These are phyloP conservation scores for Drosophila multiciliata DNA, from an alignment of 2,888 invertebrate species.

Conservation along the genomic window DNA sequence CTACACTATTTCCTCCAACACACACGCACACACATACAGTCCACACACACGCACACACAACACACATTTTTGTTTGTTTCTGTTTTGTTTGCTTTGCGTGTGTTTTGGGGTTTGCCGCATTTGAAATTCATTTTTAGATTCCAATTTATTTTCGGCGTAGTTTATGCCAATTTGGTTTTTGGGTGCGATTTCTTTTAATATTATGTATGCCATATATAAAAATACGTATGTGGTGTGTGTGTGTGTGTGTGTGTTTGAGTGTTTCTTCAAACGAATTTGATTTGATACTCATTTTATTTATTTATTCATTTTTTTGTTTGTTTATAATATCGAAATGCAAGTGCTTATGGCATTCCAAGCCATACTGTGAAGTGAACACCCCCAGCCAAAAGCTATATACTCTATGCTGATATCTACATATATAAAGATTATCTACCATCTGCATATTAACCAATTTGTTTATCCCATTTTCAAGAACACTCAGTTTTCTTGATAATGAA, in stretches of 20 bases:
- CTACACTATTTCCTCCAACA: constrained; percentile 42
- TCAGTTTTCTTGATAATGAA: constrained; percentile 24
- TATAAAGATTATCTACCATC: not conserved
- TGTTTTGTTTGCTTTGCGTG: constrained; percentile 53
- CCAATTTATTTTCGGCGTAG: constrained; percentile 79
- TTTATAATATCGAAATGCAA: constrained; percentile 54
- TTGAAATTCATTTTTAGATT: constrained; percentile 79
- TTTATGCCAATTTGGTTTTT: constrained; percentile 76
- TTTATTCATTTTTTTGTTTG: constrained; percentile 25
- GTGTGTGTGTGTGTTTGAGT: constrained; percentile 9
- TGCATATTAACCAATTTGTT: constrained; percentile 72
- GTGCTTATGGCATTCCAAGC: constrained; percentile 6
- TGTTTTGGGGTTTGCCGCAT: constrained; percentile 60
- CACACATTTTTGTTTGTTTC: constrained; percentile 25
- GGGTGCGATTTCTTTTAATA: constrained; percentile 76
- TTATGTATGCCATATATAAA: constrained; percentile 69
- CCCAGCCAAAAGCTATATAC: constrained; percentile 20
- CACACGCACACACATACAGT: constrained; percentile 3
- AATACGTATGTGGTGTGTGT: constrained; percentile 2
- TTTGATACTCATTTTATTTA: constrained; percentile 56
- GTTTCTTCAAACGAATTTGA: constrained; percentile 61
- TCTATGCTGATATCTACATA: not conserved
- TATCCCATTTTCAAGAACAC: constrained; percentile 45
- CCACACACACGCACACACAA: constrained; percentile 1
- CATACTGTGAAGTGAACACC: constrained; percentile 44